phyloP scores from a whole-genome alignment of 2,797 vertebrate genomes.

The Ptychobarbus kaznakovi region DNA sequence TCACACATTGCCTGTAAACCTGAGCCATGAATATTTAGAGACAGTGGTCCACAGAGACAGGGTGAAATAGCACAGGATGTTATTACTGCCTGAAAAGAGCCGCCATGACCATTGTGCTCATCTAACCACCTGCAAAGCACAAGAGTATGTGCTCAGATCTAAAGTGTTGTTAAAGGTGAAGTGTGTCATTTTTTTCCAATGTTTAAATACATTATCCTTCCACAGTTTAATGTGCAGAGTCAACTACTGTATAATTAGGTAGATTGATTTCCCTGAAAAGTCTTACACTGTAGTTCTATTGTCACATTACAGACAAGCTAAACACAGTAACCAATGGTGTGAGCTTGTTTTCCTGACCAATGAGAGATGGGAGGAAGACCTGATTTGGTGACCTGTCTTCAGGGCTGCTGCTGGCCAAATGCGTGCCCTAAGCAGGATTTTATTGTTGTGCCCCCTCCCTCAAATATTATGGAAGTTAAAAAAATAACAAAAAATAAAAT shows the following conservation, averaged over 20 bases:
- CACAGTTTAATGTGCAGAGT: neutral
- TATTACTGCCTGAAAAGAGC: constrained; percentile 41
- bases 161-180: constrained; percentile 1
- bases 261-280: neutral
- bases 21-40: constrained; percentile 61
- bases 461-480: too few species aligned
- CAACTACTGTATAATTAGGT: neutral
- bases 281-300: neutral
- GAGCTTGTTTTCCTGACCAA: neutral
- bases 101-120: constrained; percentile 13
- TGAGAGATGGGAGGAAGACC: neutral
- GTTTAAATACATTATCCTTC: neutral
- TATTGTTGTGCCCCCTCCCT: too few species aligned
- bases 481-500: too few species aligned
- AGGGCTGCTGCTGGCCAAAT: too few species aligned
- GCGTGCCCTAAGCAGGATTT: too few species aligned
- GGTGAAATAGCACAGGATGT: constrained; percentile 39
- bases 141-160: neutral
- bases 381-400: neutral
- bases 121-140: constrained; percentile 37
- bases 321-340: constrained; percentile 1
- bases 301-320: neutral
- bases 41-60: constrained; percentile 46
- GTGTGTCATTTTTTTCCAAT: neutral
- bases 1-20: constrained; percentile 61